phyloP scores from a whole-genome alignment of 2,113 vertebrate species.

The Cathartes aura region DNA sequence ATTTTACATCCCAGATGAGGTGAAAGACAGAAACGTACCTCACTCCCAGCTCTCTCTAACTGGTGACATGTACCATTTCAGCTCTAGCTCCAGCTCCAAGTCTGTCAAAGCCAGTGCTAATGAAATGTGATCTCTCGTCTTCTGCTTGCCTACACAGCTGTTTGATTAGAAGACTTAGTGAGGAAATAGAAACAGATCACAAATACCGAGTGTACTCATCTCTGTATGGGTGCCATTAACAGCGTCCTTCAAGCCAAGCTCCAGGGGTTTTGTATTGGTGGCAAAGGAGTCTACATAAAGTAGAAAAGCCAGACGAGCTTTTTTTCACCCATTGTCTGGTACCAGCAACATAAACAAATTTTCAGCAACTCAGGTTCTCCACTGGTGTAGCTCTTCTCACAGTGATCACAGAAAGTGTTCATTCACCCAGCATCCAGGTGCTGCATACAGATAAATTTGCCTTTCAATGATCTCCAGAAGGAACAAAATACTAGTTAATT shows the following conservation, averaged over 20 bases:
- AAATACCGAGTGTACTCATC: not conserved
- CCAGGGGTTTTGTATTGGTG: not conserved
- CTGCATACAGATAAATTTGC: not conserved
- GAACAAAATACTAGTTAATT: not conserved
- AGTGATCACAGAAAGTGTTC: not conserved
- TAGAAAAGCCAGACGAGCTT: not conserved
- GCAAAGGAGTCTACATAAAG: not conserved
- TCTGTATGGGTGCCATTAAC: not conserved
- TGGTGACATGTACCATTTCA: not conserved
- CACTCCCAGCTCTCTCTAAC: not conserved
- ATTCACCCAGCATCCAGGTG: not conserved
- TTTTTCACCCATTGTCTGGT: not conserved
- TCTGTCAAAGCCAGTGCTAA: not conserved
- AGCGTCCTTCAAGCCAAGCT: not conserved
- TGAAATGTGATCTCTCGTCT: not conserved
- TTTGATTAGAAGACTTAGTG: not conserved
- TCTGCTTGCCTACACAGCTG: not conserved
- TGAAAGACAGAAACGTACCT: conserved; percentile 2
- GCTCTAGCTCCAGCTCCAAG: not conserved
- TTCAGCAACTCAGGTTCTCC: not conserved
- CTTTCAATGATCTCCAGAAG: not conserved
- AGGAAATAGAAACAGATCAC: not conserved
- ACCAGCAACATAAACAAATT: not conserved
- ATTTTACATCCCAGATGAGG: not conserved
- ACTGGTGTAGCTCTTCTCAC: not conserved